phyloP scores from a whole-genome alignment of 1,140 invertebrate genomes.

The Streblospio benedicti region DNA sequence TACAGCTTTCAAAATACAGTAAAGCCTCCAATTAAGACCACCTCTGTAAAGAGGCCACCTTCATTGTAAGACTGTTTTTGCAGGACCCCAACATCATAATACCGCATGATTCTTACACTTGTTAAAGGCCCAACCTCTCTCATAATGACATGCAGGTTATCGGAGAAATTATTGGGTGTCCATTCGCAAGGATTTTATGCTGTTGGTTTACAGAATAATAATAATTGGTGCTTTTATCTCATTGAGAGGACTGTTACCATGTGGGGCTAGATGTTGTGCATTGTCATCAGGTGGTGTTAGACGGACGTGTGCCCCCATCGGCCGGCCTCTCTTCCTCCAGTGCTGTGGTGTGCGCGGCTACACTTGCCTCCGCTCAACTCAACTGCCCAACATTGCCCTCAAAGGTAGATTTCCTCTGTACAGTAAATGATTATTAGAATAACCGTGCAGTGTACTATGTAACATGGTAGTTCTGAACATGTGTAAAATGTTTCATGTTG shows the following conservation, averaged over 20 bases:
- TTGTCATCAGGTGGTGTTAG: slow-evolving; percentile 67
- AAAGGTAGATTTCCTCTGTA: slow-evolving; percentile 33
- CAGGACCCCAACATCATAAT: no score
- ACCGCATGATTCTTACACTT: no score
- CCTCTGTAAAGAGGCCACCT: no score
- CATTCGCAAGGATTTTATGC: neutral
- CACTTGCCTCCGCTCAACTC: slow-evolving; percentile 67
- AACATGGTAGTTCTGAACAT: no score
- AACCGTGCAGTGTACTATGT: neutral
- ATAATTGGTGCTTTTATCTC: no score
- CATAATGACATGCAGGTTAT: neutral
- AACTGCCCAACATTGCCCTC: slow-evolving; percentile 48
- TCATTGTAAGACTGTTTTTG: no score
- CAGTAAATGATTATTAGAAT: no score
- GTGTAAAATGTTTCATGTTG: no score
- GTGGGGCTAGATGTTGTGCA: neutral
- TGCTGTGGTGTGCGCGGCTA: slow-evolving; percentile 86
- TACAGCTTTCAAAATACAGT: no score
- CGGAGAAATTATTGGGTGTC: neutral
- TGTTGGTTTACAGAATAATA: no score
- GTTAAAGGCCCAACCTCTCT: no score
- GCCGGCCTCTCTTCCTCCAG: slow-evolving; percentile 95
- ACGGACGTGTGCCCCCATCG: slow-evolving; percentile 77
- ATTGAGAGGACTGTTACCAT: slow-evolving; percentile 27
- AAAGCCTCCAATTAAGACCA: no score